Evolutionary conservation across 2,797 vertebrate species (phyloP).

Genomic region (Brachyrhaphis roseni): DNA sequence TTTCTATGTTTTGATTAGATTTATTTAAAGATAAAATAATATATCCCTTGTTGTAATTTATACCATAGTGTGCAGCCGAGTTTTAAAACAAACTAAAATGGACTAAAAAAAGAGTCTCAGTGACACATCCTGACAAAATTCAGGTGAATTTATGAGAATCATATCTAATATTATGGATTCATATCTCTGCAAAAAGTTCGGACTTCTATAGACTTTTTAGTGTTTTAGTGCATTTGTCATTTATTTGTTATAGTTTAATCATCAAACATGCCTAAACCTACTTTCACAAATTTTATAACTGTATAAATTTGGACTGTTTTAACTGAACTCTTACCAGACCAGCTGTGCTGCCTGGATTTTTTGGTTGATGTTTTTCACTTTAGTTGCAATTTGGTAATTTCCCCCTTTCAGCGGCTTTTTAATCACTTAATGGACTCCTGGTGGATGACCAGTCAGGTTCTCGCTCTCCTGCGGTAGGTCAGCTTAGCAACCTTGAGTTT

Average conservation of each 20-base stretch:
- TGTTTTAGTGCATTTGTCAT: neutral
- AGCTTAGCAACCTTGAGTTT: conserved; percentile 69
- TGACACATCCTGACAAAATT: neutral
- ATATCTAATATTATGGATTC: neutral
- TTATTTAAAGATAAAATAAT: neutral
- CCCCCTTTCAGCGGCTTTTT: neutral
- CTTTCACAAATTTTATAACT: neutral
- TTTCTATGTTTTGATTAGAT: neutral
- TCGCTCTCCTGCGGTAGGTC: conserved; percentile 45
- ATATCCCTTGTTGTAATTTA: neutral
- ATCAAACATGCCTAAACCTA: neutral
- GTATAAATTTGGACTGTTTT: neutral
- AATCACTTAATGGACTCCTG: conserved; percentile 26
- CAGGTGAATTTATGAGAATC: neutral
- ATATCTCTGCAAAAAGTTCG: neutral
- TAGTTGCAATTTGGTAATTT: neutral
- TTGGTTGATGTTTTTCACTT: neutral
- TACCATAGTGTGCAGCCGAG: neutral
- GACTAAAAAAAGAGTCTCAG: neutral
- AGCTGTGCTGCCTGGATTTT: neutral
- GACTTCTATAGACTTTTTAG: neutral
- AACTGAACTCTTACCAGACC: neutral
- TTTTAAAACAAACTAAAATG: neutral
- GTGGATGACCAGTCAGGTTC: conserved; percentile 36
- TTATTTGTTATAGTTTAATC: neutral